Percentiles rank a stretch among this genome's conserved stretches.
Conservation (phyloP, 1,140 invertebrate species). For the Drosophila sulfurigaster region DNA sequence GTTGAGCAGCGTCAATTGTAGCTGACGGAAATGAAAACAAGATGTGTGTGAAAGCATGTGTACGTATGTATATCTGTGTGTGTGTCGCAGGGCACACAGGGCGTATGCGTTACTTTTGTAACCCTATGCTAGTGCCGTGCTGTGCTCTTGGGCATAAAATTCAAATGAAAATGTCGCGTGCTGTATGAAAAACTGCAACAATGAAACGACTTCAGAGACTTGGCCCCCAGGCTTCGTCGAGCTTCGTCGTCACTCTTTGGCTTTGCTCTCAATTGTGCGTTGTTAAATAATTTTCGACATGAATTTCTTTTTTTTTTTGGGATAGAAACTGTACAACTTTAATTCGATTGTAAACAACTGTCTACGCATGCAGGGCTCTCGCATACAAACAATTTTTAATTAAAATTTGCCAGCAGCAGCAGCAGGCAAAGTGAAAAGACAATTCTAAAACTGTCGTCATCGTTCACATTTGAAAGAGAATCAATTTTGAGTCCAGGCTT, state of each 20-base stretch:
- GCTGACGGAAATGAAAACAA: slow-evolving; percentile 83
- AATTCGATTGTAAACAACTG: slow-evolving; percentile 56
- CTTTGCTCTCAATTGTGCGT: slow-evolving; percentile 17
- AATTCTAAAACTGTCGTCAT: slow-evolving; percentile 59
- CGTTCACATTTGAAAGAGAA: slow-evolving; percentile 68
- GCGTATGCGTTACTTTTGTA: slow-evolving; percentile 70
- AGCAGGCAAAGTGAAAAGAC: slow-evolving; percentile 21
- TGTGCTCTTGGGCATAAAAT: slow-evolving; percentile 78
- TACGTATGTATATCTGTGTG: neutral
- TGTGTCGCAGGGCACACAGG: slow-evolving; percentile 21
- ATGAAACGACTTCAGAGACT: slow-evolving; percentile 59
- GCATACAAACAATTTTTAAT: slow-evolving; percentile 34
- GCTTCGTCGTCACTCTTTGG: neutral
- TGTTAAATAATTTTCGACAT: slow-evolving; percentile 48
- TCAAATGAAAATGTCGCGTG: slow-evolving; percentile 82
- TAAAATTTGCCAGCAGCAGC: slow-evolving; percentile 18
- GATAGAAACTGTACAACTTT: slow-evolving; percentile 20
- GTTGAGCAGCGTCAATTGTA: slow-evolving; percentile 83
- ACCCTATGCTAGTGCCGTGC: slow-evolving; percentile 32
- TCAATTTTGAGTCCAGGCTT: slow-evolving; percentile 67
- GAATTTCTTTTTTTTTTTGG: neutral
- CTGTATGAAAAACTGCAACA: slow-evolving; percentile 69
- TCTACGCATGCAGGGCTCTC: slow-evolving; percentile 3
- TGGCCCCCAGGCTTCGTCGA: slow-evolving; percentile 10
- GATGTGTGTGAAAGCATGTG: slow-evolving; percentile 55